Conservation (phyloP, 2,888 invertebrate species). For the Lasioglossum marginatum region DNA sequence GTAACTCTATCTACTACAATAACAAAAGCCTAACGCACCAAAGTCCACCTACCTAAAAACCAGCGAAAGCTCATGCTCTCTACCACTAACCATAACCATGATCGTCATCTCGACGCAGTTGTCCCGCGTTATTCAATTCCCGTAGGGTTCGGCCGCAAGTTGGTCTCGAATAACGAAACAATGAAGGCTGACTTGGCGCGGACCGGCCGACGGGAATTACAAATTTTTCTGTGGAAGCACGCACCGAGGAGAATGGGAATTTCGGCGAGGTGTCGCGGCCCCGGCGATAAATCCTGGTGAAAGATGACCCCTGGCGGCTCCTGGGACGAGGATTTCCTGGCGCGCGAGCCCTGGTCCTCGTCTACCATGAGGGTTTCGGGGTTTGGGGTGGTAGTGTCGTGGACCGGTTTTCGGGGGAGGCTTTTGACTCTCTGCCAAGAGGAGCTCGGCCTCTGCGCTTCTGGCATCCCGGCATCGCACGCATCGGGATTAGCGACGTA, state of each 20-base stretch:
- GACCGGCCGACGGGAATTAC: constrained; percentile 17
- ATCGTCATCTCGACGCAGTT: neutral
- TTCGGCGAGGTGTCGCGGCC: constrained; percentile 55
- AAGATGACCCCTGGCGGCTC: constrained; percentile 56
- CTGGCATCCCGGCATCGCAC: constrained; percentile 64
- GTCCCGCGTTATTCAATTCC: constrained; percentile 22
- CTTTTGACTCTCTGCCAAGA: constrained; percentile 76
- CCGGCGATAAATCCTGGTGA: constrained; percentile 62
- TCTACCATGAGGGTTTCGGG: constrained; percentile 14
- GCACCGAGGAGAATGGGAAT: constrained; percentile 41
- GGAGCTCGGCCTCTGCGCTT: constrained; percentile 63
- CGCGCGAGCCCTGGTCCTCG: constrained; percentile 46
- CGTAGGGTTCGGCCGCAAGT: constrained; percentile 3
- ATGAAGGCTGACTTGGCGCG: neutral
- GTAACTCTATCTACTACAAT: too few relatives aligned
- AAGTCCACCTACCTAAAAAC: neutral
- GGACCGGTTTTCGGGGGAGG: constrained; percentile 41
- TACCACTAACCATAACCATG: neutral
- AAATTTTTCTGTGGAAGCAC: constrained; percentile 42
- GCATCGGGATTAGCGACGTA: constrained; percentile 75
- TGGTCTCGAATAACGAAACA: constrained; percentile 14
- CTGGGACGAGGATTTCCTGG: constrained; percentile 62
- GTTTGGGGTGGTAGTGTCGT: constrained; percentile 22
- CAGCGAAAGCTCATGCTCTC: neutral
- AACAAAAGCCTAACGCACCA: too few relatives aligned